Percentiles rank a stretch among this genome's conserved stretches.
These are phyloP conservation scores for Cinclus cinclus DNA, from an alignment of 2,113 vertebrate species.

Conservation along the genomic window DNA sequence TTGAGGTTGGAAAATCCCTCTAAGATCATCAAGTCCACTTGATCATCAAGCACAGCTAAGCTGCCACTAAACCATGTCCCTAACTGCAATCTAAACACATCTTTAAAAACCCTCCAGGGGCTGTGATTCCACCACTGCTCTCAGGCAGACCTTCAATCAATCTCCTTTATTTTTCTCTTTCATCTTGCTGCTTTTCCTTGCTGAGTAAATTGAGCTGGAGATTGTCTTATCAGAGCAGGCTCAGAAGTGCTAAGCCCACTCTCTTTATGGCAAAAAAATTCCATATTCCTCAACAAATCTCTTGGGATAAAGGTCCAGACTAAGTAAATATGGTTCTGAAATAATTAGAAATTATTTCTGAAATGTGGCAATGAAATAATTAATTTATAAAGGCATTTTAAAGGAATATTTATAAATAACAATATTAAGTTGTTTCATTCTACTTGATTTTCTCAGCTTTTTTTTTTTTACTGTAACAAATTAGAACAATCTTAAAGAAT, in stretches of 20 bases:
- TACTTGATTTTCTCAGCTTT: neutral
- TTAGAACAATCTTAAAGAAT: neutral
- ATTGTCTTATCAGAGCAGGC: neutral
- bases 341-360: too few species aligned
- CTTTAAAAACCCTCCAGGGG: neutral
- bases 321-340: neutral
- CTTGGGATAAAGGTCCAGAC: neutral
- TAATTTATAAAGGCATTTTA: neutral
- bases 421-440: neutral
- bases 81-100: neutral
- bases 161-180: neutral
- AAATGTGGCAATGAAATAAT: neutral
- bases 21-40: neutral
- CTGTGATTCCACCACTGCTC: neutral
- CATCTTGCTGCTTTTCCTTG: neutral
- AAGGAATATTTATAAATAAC: neutral
- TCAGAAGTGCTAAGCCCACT: neutral
- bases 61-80: neutral
- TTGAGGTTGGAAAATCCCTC: neutral
- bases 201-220: neutral
- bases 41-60: neutral
- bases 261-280: neutral
- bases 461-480: neutral
- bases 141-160: neutral
- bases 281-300: neutral